These are phyloP conservation scores for Pristionchus entomophagus DNA, from an alignment of 2,888 invertebrate genomes.

Conservation along the genomic window DNA sequence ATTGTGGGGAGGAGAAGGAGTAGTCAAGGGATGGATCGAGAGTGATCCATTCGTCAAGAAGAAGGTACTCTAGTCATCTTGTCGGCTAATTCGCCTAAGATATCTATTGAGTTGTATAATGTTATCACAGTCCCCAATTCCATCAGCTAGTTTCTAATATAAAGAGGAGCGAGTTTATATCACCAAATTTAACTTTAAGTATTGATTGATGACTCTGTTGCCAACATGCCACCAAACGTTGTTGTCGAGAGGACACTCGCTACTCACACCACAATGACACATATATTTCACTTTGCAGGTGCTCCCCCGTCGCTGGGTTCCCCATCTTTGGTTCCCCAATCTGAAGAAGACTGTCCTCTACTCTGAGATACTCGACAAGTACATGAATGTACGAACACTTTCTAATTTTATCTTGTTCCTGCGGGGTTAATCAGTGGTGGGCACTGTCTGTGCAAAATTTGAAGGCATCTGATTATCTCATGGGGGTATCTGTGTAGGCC, in stretches of 20 bases:
- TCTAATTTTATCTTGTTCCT: background rate
- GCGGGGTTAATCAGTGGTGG: too few relatives aligned
- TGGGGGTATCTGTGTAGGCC: too few relatives aligned
- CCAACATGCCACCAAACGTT: too few relatives aligned
- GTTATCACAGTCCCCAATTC: background rate
- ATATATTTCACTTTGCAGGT: too few relatives aligned
- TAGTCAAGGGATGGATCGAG: conserved; percentile 86
- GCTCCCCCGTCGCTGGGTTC: conserved; percentile 80
- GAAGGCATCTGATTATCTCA: too few relatives aligned
- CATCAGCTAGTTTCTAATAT: too few relatives aligned
- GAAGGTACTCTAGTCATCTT: conserved; percentile 58
- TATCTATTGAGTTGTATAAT: background rate
- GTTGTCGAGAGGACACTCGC: too few relatives aligned
- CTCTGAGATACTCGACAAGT: conserved; percentile 78
- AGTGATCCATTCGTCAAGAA: conserved; percentile 70
- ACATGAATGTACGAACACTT: conserved; percentile 58
- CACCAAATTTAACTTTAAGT: too few relatives aligned
- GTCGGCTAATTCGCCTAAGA: background rate
- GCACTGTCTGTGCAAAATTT: too few relatives aligned
- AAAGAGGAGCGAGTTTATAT: too few relatives aligned
- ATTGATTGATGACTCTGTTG: too few relatives aligned
- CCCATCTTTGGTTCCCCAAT: conserved; percentile 90
- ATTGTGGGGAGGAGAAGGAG: conserved; percentile 96
- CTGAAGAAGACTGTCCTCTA: conserved; percentile 86
- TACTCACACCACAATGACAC: too few relatives aligned